These are phyloP conservation scores for Hybos culiciformis DNA, from an alignment of 2,888 invertebrate genomes.

Conservation along the genomic window DNA sequence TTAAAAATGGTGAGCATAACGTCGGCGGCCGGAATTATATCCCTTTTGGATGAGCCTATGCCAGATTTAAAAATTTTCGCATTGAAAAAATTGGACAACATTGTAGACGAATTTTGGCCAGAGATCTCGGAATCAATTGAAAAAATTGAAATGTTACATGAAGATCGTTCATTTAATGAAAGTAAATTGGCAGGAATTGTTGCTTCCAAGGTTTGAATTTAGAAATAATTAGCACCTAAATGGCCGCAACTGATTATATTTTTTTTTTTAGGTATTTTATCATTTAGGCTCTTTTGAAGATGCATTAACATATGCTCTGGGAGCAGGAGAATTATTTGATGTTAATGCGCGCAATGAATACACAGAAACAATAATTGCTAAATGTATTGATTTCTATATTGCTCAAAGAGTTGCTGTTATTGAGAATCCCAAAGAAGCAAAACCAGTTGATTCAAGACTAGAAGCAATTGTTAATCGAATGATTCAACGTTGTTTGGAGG, in stretches of 20 bases:
- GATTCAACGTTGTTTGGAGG: conserved; percentile 91
- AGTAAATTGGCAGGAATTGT: conserved; percentile 91
- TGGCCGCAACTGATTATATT: no score
- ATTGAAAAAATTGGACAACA: conserved; percentile 76
- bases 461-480: conserved; percentile 93
- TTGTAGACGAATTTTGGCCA: conserved; percentile 97
- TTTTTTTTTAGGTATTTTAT: no score
- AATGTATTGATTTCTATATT: conserved; percentile 94
- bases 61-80: conserved; percentile 89
- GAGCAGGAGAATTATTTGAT: conserved; percentile 89
- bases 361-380: conserved; percentile 92
- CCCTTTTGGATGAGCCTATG: conserved; percentile 88
- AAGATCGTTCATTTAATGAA: conserved; percentile 77
- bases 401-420: conserved; percentile 66
- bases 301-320: conserved; percentile 91
- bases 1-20: conserved; percentile 46
- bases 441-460: conserved; percentile 64
- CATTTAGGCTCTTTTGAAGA: conserved; percentile 95
- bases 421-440: conserved; percentile 50
- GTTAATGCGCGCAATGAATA: conserved; percentile 89
- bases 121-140: conserved; percentile 96
- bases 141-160: conserved; percentile 93
- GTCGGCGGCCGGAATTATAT: conserved; percentile 77
- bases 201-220: conserved; percentile 95
- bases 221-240: no score